Percentiles rank a stretch among this genome's conserved stretches.
These are phyloP conservation scores for Forbesichthys agassizii DNA, from an alignment of 2,113 vertebrate species.

Conservation along the genomic window DNA sequence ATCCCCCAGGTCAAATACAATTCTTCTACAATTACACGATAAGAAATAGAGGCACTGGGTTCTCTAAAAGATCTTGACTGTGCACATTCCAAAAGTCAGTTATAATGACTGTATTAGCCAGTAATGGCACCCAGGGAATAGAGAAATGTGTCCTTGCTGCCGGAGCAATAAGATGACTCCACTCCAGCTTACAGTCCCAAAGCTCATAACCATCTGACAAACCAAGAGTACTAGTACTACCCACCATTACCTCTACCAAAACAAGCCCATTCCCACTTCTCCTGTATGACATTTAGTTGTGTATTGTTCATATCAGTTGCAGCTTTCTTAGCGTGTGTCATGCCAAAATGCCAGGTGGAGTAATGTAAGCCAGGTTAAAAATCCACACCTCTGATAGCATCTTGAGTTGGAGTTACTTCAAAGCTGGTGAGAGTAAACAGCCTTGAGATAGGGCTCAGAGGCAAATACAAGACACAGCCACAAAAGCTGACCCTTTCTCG, in stretches of 20 bases:
- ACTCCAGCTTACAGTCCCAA: conserved; percentile 55
- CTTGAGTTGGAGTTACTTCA: conserved; percentile 59
- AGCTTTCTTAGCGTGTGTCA: conserved; percentile 12
- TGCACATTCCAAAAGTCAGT: conserved; percentile 54
- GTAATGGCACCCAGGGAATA: conserved; percentile 56
- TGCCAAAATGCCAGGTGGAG: conserved; percentile 26
- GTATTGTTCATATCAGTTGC: conserved; percentile 16
- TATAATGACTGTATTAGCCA: conserved; percentile 66
- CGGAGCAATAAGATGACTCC: conserved; percentile 55
- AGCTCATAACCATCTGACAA: conserved; percentile 47
- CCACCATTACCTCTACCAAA: conserved; percentile 27
- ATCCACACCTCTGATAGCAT: conserved; percentile 57
- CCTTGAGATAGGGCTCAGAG: conserved; percentile 55
- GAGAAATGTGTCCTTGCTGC: conserved; percentile 52
- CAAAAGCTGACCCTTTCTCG: conserved; percentile 47
- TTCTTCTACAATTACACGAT: conserved; percentile 22
- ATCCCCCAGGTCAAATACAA: conserved; percentile 5
- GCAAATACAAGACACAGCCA: conserved; percentile 54
- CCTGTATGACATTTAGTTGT: conserved; percentile 32
- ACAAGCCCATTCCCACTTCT: conserved; percentile 36
- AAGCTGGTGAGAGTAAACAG: conserved; percentile 61
- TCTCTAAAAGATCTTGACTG: conserved; percentile 56
- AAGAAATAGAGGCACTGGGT: conserved; percentile 32
- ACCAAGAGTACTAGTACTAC: conserved; percentile 28
- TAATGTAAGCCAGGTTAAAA: conserved; percentile 38